Conservation (phyloP, 2,113 vertebrate species). For the Callionymus lyra region DNA sequence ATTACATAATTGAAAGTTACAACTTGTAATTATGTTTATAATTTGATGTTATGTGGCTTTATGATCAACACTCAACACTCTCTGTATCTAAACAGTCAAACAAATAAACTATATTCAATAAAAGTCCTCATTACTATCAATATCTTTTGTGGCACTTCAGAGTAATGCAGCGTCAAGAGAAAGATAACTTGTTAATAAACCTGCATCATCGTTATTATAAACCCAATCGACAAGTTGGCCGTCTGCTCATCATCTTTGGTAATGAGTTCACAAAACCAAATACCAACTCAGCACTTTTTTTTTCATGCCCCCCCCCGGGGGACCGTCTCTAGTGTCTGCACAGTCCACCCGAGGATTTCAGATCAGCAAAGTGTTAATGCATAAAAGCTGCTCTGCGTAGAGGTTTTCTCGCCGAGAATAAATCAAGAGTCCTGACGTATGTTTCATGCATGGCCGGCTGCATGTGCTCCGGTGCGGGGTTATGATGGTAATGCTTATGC, state of each 20-base stretch:
- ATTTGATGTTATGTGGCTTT: no score
- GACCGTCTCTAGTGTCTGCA: no score
- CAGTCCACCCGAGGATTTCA: conserved; percentile 18
- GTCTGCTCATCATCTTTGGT: conserved; percentile 45
- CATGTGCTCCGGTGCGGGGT: no score
- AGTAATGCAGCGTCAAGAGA: background rate
- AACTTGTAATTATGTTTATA: no score
- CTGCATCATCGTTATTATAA: conserved; percentile 29
- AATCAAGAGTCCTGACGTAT: conserved; percentile 3
- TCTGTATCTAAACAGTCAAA: no score
- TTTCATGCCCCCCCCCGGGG: no score
- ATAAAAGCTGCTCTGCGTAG: conserved; percentile 10
- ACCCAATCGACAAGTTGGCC: conserved; percentile 32
- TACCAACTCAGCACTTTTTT: conserved; percentile 33
- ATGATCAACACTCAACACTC: no score
- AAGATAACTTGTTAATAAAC: conserved; percentile 24
- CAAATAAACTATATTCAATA: no score
- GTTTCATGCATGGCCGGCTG: no score
- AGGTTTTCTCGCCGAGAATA: conserved; percentile 7
- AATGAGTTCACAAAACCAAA: conserved; percentile 44
- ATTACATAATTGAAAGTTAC: no score
- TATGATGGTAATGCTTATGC: conserved; percentile 8
- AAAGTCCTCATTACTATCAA: no score
- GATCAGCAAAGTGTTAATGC: conserved; percentile 15
- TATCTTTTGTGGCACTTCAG: background rate